Base-by-base conservation (phyloP, 2,113 vertebrate species). In the Pipra filicauda region DNA sequence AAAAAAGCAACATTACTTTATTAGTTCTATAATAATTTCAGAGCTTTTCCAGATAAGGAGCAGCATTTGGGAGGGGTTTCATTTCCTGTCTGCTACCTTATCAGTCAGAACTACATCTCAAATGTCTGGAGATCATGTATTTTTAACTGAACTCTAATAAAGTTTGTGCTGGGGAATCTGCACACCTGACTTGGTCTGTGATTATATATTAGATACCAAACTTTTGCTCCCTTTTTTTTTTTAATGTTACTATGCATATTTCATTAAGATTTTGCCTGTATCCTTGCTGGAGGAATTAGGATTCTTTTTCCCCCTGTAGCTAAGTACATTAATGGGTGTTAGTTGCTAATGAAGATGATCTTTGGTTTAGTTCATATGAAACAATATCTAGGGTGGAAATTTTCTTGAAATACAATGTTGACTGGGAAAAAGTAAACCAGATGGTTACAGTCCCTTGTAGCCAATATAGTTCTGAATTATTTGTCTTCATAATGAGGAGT, bases 11-110 rank as follows among this genome's bases (percentile, higher is more conserved):
- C 98, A 98, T 98, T 98, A 98, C 98, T 98, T 98, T 98, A 98
- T 98, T 98, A 98, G 98, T 98, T 98, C 96, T 93, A 75, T 98
- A 98, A 98, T 98, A 98, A 98, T 98, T 98, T 97, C 96, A 95
- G 98, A 97, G 96, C 96, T 97, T 98, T 98, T 97, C 95, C 91
- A 98, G 98, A 98, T 98, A 98, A 98, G 98, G 87, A 93, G 97
- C 95, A 97, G 97, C 89, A 90, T 97, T 97, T 97, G 96, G 97
- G 96, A 97, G 97, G 97, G 96, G 97, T 98, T 98, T 98, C 98
- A 98, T 98, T 98, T 98, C 98, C 98, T 98, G 98, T 85, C 91
- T 97, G 92, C 95, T 76, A 19, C 89, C 89, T 97, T 98, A 98
- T 98, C 98, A 94, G 95, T 69, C 94, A 96, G 89, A 98, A 98